Base-by-base conservation (phyloP, 2,113 vertebrate species). In the Sturnus vulgaris region DNA sequence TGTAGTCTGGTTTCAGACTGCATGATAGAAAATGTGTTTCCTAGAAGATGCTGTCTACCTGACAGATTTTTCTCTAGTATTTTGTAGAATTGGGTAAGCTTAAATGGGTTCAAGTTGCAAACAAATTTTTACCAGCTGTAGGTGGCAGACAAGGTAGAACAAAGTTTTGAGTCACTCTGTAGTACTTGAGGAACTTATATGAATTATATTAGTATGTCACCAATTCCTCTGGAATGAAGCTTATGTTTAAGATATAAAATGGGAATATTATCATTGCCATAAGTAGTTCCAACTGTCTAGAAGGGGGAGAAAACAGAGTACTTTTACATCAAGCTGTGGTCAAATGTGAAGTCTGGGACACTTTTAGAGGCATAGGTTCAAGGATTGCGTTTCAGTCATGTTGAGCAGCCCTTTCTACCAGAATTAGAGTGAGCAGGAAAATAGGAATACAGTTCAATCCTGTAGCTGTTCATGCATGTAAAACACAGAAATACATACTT, bases 11-110 rank as follows among this genome's bases (percentile, higher is more conserved):
- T 82, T 94, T 93, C 85, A 92, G 79, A 49, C 87, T 91, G 57
- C 66, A 12, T 89, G 66, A 65, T 95, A 65, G 39, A 88, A 95
- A 82, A 84, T 83, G 71, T 82, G 47, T 96, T 97, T 88, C 90
- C 85, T 94, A 92, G 91, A 96, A 87, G 86, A 95, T 35, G 14
- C 15, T 73, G 27, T 59, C 78, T 88, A 93, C 63, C 35, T 92
- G 57, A 78, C 39, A 91, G 49, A 20, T 84, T 71, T 71, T 93
- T 93, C 61, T 95, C 39, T 56, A 57, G 21, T 59, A 28, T 63
- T 95, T 81, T 92, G 49, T 87, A 92, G 84, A 57, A 49, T 60
- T 15, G 8, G 35, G 46, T 96, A 78, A 91, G 28, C 37, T 94
- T 81, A 90, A 91, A 80, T 73, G 40, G 52, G 12, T 93, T 93